phyloP scores from a whole-genome alignment of 2,113 vertebrate genomes.

The Turdus rufiventris region DNA sequence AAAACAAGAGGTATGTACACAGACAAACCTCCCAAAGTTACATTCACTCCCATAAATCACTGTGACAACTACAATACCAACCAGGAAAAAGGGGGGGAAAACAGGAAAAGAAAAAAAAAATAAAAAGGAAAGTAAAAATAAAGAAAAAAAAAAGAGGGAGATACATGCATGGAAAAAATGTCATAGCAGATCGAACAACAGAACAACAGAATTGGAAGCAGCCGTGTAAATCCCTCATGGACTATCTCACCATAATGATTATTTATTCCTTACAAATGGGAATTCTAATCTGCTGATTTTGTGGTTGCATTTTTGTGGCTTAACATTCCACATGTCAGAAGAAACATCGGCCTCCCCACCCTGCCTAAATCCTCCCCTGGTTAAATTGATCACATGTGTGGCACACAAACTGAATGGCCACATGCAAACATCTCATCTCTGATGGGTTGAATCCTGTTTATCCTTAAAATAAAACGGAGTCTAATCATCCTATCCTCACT shows the following conservation, averaged over 20 bases:
- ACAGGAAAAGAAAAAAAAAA: background rate
- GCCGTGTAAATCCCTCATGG: slow-evolving; percentile 36
- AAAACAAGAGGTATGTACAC: slow-evolving; percentile 11
- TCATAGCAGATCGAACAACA: background rate
- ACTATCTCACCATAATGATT: slow-evolving; percentile 50
- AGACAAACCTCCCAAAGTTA: background rate
- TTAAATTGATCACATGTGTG: slow-evolving; percentile 61
- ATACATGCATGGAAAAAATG: background rate
- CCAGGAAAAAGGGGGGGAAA: background rate
- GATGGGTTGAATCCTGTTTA: slow-evolving; percentile 4
- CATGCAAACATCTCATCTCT: background rate
- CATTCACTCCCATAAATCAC: slow-evolving; percentile 36
- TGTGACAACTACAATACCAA: background rate
- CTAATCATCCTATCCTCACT: background rate
- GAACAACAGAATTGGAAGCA: slow-evolving; percentile 48
- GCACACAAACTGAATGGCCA: background rate
- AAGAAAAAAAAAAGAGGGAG: background rate
- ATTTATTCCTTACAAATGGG: slow-evolving; percentile 67
- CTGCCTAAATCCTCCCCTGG: slow-evolving; percentile 41
- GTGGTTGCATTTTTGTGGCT: slow-evolving; percentile 61
- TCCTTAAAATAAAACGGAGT: background rate
- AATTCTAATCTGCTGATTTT: slow-evolving; percentile 68
- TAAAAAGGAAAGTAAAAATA: too few relatives aligned
- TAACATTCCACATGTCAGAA: slow-evolving; percentile 66
- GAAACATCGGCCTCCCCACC: slow-evolving; percentile 37